Percentiles rank a stretch among this genome's conserved stretches.
Evolutionary conservation across 2,797 vertebrate genomes (phyloP).

Genomic region (Borostomias antarcticus): DNA sequence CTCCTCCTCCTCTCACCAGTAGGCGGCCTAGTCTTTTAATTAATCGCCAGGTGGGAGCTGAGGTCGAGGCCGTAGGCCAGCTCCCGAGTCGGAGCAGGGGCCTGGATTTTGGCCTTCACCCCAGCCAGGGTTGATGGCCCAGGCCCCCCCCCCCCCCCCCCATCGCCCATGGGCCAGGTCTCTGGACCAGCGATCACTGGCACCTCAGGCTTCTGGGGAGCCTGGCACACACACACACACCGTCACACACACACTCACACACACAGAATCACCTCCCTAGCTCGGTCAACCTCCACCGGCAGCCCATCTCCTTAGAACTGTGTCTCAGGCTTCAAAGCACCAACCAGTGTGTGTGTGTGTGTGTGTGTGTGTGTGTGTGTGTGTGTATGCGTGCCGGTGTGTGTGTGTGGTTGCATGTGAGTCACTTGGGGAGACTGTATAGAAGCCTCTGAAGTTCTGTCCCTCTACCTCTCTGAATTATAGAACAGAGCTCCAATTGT

Average conservation of each 20-base stretch:
- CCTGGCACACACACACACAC: conserved; percentile 27
- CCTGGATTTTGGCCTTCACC: conserved; percentile 33
- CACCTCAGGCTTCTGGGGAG: conserved; percentile 19
- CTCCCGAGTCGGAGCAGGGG: conserved; percentile 24
- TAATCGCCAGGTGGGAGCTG: conserved; percentile 36
- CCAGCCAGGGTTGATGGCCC: conserved; percentile 17
- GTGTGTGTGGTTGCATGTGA: conserved; percentile 1
- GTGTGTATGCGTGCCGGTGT: not conserved
- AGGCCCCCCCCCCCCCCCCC: too few species aligned
- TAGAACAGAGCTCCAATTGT: conserved; percentile 57
- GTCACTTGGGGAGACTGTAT: conserved; percentile 56
- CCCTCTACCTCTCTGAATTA: conserved; percentile 64
- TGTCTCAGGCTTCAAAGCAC: conserved; percentile 56
- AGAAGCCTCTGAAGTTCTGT: conserved; percentile 64
- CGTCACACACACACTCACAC: conserved; percentile 24
- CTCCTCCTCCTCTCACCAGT: conserved; percentile 33
- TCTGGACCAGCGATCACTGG: not conserved
- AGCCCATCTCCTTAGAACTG: conserved; percentile 49
- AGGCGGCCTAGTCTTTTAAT: conserved; percentile 58
- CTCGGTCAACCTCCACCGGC: conserved; percentile 53
- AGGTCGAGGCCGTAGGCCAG: conserved; percentile 36
- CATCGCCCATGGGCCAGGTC: conserved; percentile 6
- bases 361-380: conserved; percentile 15
- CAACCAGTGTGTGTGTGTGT: conserved; percentile 19
- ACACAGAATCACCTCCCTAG: conserved; percentile 28